These are phyloP conservation scores for Torymus texanus DNA, from an alignment of 2,888 invertebrate species.

Conservation along the genomic window DNA sequence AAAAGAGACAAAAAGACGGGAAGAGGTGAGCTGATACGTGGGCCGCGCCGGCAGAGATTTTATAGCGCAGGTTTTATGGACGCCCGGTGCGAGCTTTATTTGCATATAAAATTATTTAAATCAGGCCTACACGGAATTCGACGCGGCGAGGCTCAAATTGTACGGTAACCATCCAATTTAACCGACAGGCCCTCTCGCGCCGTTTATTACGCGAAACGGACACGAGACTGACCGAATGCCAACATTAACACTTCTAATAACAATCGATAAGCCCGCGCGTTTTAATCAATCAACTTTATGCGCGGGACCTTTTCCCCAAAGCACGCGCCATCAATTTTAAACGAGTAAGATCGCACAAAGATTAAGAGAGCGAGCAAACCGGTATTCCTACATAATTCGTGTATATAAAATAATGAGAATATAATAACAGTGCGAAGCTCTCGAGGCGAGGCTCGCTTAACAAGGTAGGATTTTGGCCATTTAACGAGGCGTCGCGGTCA, in stretches of 20 bases:
- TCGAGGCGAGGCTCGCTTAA: too few species aligned
- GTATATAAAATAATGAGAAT: too few species aligned
- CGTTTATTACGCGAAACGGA: not conserved
- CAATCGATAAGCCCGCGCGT: too few species aligned
- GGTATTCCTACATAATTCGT: too few species aligned
- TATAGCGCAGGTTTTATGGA: not conserved
- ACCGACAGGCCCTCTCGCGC: not conserved
- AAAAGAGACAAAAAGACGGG: not conserved
- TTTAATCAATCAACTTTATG: constrained; percentile 5
- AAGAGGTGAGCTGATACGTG: not conserved
- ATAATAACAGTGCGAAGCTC: too few species aligned
- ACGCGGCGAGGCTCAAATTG: not conserved
- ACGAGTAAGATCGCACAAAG: too few species aligned
- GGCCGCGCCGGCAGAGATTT: not conserved
- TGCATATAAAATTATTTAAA: constrained; percentile 49
- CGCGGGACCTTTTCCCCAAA: not conserved
- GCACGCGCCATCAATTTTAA: too few species aligned
- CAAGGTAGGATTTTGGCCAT: too few species aligned
- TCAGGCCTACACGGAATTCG: constrained; percentile 32
- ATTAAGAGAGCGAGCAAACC: too few species aligned
- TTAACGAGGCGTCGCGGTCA: too few species aligned
- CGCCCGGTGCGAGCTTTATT: constrained; percentile 16
- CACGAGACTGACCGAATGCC: not conserved
- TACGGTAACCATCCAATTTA: constrained; percentile 26
- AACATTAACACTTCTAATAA: constrained; percentile 29